These are phyloP conservation scores for Chlorops oryzae DNA, from an alignment of 1,140 invertebrate species.

Conservation along the genomic window DNA sequence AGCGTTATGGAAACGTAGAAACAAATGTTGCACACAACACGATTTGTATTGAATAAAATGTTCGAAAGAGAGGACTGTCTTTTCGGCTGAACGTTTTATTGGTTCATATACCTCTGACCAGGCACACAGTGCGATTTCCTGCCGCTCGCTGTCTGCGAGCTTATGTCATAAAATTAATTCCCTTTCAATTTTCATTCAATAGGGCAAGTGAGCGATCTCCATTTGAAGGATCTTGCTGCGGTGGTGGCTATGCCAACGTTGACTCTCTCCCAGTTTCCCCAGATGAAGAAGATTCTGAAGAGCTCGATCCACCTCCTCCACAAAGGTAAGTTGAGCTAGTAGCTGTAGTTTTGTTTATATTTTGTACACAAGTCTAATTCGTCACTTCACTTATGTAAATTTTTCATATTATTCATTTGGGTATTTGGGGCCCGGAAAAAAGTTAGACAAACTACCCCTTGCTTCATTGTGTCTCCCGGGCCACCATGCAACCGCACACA, in stretches of 20 bases:
- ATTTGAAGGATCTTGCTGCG: slow-evolving; percentile 77
- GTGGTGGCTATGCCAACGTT: slow-evolving; percentile 65
- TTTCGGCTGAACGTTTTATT: not conserved
- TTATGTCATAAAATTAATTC: not conserved
- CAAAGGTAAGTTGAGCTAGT: slow-evolving; percentile 23
- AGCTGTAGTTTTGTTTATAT: not conserved
- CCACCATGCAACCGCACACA: too few relatives aligned
- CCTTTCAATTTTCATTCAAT: slow-evolving; percentile 17
- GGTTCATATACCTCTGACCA: too few relatives aligned
- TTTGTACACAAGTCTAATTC: not conserved
- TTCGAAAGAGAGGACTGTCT: not conserved
- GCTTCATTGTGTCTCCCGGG: too few relatives aligned
- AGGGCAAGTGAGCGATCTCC: slow-evolving; percentile 73
- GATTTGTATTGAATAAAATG: too few relatives aligned
- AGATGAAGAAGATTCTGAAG: slow-evolving; percentile 52
- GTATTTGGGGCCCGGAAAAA: too few relatives aligned
- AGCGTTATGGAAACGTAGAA: too few relatives aligned
- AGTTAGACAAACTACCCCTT: too few relatives aligned
- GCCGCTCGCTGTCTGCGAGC: too few relatives aligned
- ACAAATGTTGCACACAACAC: not conserved
- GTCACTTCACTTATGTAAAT: not conserved
- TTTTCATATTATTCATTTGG: too few relatives aligned
- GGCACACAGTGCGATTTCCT: too few relatives aligned
- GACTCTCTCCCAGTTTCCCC: slow-evolving; percentile 58
- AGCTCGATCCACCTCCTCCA: slow-evolving; percentile 39